Percentiles rank a stretch among this genome's conserved stretches.
Conservation (phyloP, 2,888 invertebrate species). For the Dryobotodes eremita region DNA sequence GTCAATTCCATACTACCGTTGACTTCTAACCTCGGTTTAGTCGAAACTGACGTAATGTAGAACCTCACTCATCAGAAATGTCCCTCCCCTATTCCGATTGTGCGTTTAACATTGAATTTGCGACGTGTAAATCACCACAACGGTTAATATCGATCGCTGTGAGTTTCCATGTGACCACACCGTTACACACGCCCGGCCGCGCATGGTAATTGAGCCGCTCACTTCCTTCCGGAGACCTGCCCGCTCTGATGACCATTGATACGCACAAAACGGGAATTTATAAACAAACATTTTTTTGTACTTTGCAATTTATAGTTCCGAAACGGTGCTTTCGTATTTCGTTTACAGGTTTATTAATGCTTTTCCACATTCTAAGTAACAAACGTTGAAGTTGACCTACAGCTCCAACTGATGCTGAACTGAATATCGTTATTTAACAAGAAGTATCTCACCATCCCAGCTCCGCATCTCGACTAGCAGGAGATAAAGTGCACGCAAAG, state of each 20-base stretch:
- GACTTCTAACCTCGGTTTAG: slow-evolving; percentile 1
- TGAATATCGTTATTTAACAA: slow-evolving; percentile 1
- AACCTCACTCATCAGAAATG: slow-evolving; percentile 13
- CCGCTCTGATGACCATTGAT: slow-evolving; percentile 71
- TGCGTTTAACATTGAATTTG: slow-evolving; percentile 58
- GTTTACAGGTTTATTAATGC: not conserved
- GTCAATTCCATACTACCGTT: not conserved
- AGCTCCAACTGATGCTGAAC: not conserved
- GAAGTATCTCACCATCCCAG: not conserved
- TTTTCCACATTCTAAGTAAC: not conserved
- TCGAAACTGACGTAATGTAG: slow-evolving; percentile 17
- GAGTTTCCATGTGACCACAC: slow-evolving; percentile 80
- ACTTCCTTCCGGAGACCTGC: slow-evolving; percentile 86
- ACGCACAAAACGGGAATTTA: slow-evolving; percentile 73
- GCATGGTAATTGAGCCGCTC: slow-evolving; percentile 84
- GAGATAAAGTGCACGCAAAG: slow-evolving; percentile 11
- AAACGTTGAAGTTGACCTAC: not conserved
- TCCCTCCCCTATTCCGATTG: slow-evolving; percentile 7
- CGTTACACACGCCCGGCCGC: slow-evolving; percentile 75
- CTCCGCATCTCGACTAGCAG: not conserved
- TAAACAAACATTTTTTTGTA: slow-evolving; percentile 56
- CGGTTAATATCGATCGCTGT: slow-evolving; percentile 77
- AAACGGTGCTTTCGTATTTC: slow-evolving; percentile 6
- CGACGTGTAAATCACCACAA: slow-evolving; percentile 68
- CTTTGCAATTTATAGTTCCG: slow-evolving; percentile 45